These are phyloP conservation scores for Barbus barbus DNA, from an alignment of 2,113 vertebrate species.

Conservation along the genomic window DNA sequence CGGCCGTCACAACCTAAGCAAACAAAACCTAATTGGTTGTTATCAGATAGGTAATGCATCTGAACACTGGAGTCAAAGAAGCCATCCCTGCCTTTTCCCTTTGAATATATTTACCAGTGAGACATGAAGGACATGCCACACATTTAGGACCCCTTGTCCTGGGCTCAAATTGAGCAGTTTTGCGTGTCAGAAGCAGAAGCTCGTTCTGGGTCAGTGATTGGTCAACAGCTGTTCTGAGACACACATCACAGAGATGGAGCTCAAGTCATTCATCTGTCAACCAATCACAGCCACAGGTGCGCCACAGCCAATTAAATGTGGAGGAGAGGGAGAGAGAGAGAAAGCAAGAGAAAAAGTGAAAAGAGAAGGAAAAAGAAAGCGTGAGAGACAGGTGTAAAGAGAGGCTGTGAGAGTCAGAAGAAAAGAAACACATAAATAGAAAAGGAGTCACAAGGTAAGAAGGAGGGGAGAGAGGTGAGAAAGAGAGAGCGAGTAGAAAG, in stretches of 20 bases:
- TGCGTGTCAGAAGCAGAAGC: not conserved
- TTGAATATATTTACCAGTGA: not conserved
- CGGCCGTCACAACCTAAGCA: not conserved
- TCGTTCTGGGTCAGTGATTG: constrained; percentile 27
- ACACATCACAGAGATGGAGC: not conserved
- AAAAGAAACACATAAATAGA: not conserved
- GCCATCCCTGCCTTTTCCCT: not conserved
- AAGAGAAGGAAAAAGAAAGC: not conserved
- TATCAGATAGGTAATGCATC: constrained; percentile 19
- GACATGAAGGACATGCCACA: constrained; percentile 11
- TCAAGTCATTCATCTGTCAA: constrained; percentile 35
- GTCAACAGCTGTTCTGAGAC: constrained; percentile 33
- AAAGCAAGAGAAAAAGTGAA: not conserved
- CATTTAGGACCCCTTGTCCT: not conserved
- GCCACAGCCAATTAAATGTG: not conserved
- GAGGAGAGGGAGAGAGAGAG: not conserved
- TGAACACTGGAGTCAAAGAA: constrained; percentile 20
- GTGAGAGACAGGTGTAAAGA: constrained; percentile 29
- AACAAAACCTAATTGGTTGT: constrained; percentile 28
- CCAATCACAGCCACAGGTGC: constrained; percentile 46
- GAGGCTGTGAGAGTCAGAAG: not conserved
- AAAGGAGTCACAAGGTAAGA: not conserved
- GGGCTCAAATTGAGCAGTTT: constrained; percentile 9
- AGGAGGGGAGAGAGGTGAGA: constrained; percentile 1
- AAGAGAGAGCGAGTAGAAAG: not conserved